Evolutionary conservation across 2,797 vertebrate genomes (phyloP).

Genomic region (Lemur catta): DNA sequence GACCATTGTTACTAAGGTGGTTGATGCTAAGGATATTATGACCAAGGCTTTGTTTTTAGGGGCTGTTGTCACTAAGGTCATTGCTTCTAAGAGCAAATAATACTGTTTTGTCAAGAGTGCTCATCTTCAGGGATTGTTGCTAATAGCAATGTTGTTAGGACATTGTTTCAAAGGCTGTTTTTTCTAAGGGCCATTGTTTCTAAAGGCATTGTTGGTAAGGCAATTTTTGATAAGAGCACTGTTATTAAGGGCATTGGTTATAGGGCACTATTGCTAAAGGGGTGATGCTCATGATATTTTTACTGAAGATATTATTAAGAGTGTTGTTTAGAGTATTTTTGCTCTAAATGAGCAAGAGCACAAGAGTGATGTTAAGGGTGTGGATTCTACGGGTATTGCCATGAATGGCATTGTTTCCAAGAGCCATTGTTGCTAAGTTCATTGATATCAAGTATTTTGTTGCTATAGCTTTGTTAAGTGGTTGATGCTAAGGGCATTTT

Average conservation of each 20-base stretch:
- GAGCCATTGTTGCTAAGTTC: background rate
- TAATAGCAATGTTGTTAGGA: background rate
- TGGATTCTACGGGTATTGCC: background rate
- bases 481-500: background rate
- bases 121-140: background rate
- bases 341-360: background rate
- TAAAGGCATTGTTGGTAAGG: background rate
- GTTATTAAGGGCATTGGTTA: background rate
- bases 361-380: background rate
- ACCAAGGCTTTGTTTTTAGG: background rate
- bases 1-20: background rate
- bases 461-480: background rate
- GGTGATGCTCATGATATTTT: background rate
- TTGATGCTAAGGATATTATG: background rate
- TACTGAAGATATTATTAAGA: background rate
- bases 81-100: background rate
- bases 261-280: background rate
- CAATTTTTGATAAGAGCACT: background rate
- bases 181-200: background rate
- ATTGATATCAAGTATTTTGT: background rate
- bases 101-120: background rate
- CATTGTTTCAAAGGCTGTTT: background rate
- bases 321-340: background rate
- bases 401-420: background rate
- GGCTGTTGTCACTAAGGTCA: background rate